Conservation (phyloP, 2,113 vertebrate species). For the Ornithorhynchus anatinus region DNA sequence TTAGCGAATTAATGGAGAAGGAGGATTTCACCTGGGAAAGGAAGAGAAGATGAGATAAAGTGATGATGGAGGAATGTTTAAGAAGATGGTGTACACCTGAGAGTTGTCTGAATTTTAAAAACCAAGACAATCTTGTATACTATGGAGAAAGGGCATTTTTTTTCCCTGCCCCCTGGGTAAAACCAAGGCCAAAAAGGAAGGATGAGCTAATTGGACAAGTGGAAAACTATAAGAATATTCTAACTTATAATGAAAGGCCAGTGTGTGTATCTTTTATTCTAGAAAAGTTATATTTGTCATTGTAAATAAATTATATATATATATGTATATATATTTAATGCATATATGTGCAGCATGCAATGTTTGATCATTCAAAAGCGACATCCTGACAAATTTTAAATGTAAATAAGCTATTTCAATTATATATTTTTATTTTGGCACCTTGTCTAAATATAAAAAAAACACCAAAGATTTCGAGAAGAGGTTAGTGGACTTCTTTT, state of each 20-base stretch:
- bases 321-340: not conserved
- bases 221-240: not conserved
- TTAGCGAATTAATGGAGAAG: not conserved
- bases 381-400: not conserved
- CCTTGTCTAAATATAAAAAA: not conserved
- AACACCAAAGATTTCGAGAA: not conserved
- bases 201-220: not conserved
- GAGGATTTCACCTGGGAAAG: no score
- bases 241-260: not conserved
- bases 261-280: not conserved
- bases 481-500: not conserved
- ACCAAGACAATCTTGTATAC: no score
- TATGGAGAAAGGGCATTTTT: not conserved
- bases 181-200: no score
- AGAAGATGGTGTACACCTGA: not conserved
- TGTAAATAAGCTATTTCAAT: not conserved
- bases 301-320: not conserved
- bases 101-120: not conserved
- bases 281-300: not conserved
- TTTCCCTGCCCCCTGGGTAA: no score
- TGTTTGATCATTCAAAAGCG: not conserved
- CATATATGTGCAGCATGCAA: not conserved
- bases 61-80: not conserved
- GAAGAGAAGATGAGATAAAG: not conserved
- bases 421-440: not conserved